A percentile compares a stretch with the other conserved stretches of the same genome.
These are phyloP conservation scores for Dicerorhinus sumatrensis DNA, from an alignment of 2,113 vertebrate genomes.

Conservation along the genomic window DNA sequence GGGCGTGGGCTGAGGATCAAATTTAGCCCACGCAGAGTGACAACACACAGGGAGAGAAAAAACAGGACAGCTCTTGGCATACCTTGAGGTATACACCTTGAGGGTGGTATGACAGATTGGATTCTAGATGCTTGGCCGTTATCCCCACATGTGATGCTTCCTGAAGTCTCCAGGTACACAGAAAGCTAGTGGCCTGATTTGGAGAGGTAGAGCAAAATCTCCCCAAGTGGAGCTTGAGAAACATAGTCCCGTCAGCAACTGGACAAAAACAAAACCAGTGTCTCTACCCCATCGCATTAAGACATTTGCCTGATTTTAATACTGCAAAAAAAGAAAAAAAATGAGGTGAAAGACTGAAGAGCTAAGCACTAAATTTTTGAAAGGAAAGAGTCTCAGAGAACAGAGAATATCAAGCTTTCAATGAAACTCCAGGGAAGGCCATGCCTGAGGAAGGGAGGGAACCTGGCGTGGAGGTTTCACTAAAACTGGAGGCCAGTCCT, in stretches of 20 bases:
- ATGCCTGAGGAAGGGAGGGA: neutral
- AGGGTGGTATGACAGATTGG: neutral
- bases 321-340: neutral
- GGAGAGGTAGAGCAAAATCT: neutral
- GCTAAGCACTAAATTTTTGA: neutral
- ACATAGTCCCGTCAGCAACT: neutral
- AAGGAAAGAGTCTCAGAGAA: neutral
- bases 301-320: neutral
- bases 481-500: neutral
- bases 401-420: neutral
- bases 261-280: neutral
- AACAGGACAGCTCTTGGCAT: neutral
- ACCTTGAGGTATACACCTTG: too few species aligned
- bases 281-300: too few species aligned
- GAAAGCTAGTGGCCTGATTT: neutral
- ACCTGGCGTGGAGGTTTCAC: too few species aligned
- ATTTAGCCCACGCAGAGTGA: neutral
- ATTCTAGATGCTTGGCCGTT: neutral
- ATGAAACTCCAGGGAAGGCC: neutral
- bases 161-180: neutral
- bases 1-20: neutral
- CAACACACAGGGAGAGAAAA: neutral
- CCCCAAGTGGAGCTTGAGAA: too few species aligned
- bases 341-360: neutral
- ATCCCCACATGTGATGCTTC: neutral